Conservation (phyloP, 1,140 invertebrate species). For the Trichomalopsis sarcophagae region DNA sequence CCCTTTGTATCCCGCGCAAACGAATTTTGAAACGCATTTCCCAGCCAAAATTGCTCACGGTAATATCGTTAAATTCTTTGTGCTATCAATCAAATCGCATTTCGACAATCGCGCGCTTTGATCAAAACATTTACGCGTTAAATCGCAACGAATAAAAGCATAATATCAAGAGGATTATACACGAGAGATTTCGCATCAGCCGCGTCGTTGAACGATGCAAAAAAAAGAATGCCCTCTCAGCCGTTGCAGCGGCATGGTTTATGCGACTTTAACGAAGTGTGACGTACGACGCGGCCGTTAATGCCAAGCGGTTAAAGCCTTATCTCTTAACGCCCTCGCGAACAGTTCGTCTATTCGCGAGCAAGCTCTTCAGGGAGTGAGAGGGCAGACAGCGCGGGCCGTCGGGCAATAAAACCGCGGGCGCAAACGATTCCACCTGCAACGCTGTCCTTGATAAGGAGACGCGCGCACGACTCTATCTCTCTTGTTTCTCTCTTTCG, state of each 20-base stretch:
- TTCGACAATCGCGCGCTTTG: too few relatives aligned
- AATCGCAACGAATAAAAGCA: too few relatives aligned
- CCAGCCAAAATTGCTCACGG: too few relatives aligned
- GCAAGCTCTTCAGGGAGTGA: constrained; percentile 14
- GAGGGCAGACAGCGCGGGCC: background rate
- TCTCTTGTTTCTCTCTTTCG: too few relatives aligned
- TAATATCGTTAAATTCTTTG: too few relatives aligned
- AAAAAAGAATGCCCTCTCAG: background rate
- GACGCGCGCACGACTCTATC: background rate
- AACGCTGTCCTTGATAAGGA: constrained; percentile 21
- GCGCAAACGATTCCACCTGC: background rate
- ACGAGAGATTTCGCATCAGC: too few relatives aligned
- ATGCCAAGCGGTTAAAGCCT: constrained; percentile 45
- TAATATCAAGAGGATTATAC: too few relatives aligned
- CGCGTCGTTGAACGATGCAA: background rate
- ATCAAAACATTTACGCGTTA: too few relatives aligned
- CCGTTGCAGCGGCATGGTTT: constrained; percentile 4
- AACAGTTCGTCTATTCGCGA: constrained; percentile 43
- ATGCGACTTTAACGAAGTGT: constrained; percentile 50
- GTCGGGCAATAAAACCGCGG: background rate
- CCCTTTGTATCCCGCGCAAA: too few relatives aligned
- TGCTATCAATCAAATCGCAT: too few relatives aligned
- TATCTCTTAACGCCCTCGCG: constrained; percentile 51
- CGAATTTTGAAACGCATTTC: too few relatives aligned
- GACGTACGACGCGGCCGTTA: constrained; percentile 46